Conservation (phyloP, 1,140 invertebrate genomes). For the Bombus confusus region DNA sequence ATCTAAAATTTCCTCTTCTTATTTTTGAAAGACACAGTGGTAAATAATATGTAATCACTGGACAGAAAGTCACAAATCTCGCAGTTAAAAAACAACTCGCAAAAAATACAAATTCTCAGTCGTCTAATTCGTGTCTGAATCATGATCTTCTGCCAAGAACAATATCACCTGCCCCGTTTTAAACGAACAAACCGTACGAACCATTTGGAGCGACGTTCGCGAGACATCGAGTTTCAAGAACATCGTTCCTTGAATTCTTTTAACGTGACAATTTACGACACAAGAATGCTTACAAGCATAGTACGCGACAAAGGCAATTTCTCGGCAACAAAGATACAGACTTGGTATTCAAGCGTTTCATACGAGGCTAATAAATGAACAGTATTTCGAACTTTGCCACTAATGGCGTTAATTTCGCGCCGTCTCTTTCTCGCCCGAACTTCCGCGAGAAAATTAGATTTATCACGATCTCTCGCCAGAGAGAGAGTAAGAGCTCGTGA, state of each 20-base stretch:
- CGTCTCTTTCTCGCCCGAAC: neutral
- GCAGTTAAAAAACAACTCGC: neutral
- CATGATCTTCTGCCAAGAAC: neutral
- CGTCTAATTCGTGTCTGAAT: too few relatives aligned
- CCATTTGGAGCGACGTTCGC: neutral
- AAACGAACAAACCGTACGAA: neutral
- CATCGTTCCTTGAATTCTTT: neutral
- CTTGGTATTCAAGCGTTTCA: neutral
- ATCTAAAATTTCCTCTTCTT: neutral
- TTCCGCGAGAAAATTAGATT: constrained; percentile 60
- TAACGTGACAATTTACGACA: neutral
- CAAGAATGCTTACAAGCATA: neutral
- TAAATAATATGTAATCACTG: too few relatives aligned
- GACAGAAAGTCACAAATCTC: too few relatives aligned
- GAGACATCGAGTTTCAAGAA: neutral
- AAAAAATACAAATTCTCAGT: neutral
- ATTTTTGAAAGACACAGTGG: neutral
- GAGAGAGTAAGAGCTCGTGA: neutral
- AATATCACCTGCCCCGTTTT: neutral
- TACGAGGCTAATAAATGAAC: constrained; percentile 28
- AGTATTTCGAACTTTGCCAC: constrained; percentile 40
- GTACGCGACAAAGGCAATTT: constrained; percentile 1
- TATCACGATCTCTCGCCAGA: constrained; percentile 39
- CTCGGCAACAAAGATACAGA: constrained; percentile 16
- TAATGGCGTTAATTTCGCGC: constrained; percentile 27